phyloP scores from a whole-genome alignment of 2,888 invertebrate species.

The Anthoptus insignis region DNA sequence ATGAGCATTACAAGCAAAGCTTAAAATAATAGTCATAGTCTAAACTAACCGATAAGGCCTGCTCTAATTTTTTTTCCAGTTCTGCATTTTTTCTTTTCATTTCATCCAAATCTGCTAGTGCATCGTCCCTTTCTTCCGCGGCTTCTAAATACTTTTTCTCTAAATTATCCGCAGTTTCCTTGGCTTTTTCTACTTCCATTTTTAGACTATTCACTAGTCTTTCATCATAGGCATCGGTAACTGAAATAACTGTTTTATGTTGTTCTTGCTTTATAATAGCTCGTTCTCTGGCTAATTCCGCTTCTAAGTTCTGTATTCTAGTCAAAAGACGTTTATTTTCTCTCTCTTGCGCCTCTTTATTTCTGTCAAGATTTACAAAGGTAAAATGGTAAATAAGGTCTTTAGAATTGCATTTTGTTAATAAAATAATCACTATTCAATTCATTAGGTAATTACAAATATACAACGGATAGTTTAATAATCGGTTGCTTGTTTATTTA shows the following conservation, averaged over 20 bases:
- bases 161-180: slow-evolving; percentile 92
- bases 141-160: slow-evolving; percentile 93
- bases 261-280: slow-evolving; percentile 83
- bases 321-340: slow-evolving; percentile 95
- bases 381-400: too few species aligned
- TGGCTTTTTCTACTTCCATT: slow-evolving; percentile 92
- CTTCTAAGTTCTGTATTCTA: slow-evolving; percentile 93
- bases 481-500: too few species aligned
- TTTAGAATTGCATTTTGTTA: too few species aligned
- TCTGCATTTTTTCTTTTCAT: slow-evolving; percentile 92
- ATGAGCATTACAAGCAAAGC: slow-evolving; percentile 36
- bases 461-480: too few species aligned
- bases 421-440: too few species aligned
- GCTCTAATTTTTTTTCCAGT: slow-evolving; percentile 92
- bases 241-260: slow-evolving; percentile 83
- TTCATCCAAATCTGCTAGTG: slow-evolving; percentile 93
- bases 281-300: slow-evolving; percentile 92
- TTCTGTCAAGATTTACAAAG: slow-evolving; percentile 71
- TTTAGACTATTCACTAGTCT: slow-evolving; percentile 90
- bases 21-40: slow-evolving; percentile 2
- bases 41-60: slow-evolving; percentile 87
- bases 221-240: slow-evolving; percentile 88
- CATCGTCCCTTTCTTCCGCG: slow-evolving; percentile 92
- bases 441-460: too few species aligned
- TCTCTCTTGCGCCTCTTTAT: slow-evolving; percentile 94